These are phyloP conservation scores for Pungitius pungitius DNA, from an alignment of 2,113 vertebrate species.

Conservation along the genomic window DNA sequence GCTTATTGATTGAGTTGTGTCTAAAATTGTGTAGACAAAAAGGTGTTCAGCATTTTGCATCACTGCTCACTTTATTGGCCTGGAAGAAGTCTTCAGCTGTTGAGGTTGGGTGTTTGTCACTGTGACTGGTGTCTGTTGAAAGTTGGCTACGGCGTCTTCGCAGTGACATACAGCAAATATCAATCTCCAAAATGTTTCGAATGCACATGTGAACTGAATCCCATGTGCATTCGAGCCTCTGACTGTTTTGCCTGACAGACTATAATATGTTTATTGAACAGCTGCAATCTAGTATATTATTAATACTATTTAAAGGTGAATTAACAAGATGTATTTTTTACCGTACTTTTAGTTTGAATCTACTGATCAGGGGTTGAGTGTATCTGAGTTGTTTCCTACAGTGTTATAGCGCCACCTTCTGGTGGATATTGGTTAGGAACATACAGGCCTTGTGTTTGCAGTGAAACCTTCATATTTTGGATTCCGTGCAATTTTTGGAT, in stretches of 20 bases:
- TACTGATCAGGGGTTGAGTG: not conserved
- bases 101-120: not conserved
- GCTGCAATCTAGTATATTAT: not conserved
- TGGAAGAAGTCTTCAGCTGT: not conserved
- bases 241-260: not conserved
- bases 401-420: slow-evolving; percentile 40
- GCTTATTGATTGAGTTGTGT: not conserved
- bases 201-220: not conserved
- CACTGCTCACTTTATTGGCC: not conserved
- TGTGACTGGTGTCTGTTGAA: not conserved
- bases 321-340: too few species aligned
- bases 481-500: not conserved
- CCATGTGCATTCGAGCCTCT: not conserved
- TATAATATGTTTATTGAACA: not conserved
- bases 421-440: slow-evolving; percentile 12
- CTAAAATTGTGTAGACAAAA: not conserved
- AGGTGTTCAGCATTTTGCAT: not conserved
- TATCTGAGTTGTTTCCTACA: not conserved
- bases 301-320: not conserved
- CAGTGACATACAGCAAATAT: not conserved
- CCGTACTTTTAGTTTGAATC: not conserved
- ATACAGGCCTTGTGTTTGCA: not conserved
- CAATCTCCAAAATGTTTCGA: not conserved
- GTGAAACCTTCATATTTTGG: not conserved
- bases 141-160: not conserved